These are phyloP conservation scores for Plutomurus gul DNA, from an alignment of 1,140 invertebrate genomes.

Conservation along the genomic window DNA sequence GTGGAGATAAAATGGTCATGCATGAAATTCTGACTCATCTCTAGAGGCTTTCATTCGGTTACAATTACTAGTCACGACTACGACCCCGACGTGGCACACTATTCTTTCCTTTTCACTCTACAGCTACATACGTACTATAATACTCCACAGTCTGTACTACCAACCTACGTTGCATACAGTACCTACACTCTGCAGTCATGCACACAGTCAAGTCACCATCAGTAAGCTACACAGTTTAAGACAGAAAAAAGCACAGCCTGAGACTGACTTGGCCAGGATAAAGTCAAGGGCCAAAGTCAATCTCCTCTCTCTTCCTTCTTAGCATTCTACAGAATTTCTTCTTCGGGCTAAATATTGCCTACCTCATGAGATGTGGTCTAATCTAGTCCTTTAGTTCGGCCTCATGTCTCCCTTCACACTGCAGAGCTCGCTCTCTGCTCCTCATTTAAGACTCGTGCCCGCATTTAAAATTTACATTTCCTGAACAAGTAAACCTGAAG, in stretches of 20 bases:
- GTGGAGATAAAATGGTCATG: constrained; percentile 42
- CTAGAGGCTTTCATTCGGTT: constrained; percentile 40
- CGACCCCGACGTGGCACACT: constrained; percentile 1
- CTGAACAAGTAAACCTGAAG: too few species aligned
- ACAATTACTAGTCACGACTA: constrained; percentile 43
- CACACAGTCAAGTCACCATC: not conserved
- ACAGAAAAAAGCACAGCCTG: not conserved
- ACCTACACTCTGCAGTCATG: not conserved
- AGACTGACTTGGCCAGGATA: not conserved
- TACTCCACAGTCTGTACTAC: not conserved
- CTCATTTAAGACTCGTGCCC: too few species aligned
- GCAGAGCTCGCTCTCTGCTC: too few species aligned
- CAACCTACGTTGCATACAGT: not conserved
- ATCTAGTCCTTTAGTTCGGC: too few species aligned
- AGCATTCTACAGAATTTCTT: not conserved
- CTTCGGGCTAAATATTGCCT: not conserved
- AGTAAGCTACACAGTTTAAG: not conserved
- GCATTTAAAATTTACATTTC: too few species aligned
- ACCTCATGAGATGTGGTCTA: too few species aligned
- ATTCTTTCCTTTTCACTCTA: not conserved
- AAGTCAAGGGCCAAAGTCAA: not conserved
- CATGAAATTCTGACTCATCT: constrained; percentile 41
- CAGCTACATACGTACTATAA: not conserved
- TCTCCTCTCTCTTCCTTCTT: not conserved
- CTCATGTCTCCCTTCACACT: too few species aligned